Evolutionary conservation across 2,113 vertebrate genomes (phyloP).

Genomic region (Noturus placidus): DNA sequence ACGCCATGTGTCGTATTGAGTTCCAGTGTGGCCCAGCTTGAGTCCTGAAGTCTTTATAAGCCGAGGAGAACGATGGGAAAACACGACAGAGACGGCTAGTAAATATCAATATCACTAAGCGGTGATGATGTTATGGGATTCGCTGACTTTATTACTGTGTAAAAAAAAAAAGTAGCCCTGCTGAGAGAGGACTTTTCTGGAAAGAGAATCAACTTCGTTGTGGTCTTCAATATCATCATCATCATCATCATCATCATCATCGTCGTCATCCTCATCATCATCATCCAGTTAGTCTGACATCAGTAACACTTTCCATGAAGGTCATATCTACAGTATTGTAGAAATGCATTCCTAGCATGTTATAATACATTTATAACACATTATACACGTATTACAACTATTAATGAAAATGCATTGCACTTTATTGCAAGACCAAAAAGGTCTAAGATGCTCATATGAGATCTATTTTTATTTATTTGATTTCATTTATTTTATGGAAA

Average conservation of each 20-base stretch:
- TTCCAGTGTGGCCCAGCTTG: constrained; percentile 42
- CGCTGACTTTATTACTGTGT: constrained; percentile 22
- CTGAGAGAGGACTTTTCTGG: constrained; percentile 31
- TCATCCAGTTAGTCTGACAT: neutral
- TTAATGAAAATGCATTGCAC: neutral
- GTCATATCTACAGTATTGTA: neutral
- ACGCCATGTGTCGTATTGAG: constrained; percentile 22
- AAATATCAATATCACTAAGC: constrained; percentile 59
- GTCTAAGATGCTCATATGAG: neutral
- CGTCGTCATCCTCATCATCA: constrained; percentile 12
- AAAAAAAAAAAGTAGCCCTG: constrained; percentile 44
- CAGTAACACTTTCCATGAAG: neutral
- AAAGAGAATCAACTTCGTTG: neutral
- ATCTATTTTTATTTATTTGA: neutral
- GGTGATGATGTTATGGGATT: constrained; percentile 43
- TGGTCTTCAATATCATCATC: constrained; percentile 19
- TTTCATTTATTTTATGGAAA: neutral
- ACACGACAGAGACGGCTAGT: constrained; percentile 44
- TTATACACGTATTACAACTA: neutral
- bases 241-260: constrained; percentile 16
- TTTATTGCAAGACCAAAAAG: neutral
- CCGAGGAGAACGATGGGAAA: constrained; percentile 44
- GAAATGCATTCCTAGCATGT: neutral
- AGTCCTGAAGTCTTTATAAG: constrained; percentile 45
- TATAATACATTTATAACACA: neutral